Evolutionary conservation across 1,140 invertebrate species (phyloP).

Genomic region (Leptinotarsa defecta): DNA sequence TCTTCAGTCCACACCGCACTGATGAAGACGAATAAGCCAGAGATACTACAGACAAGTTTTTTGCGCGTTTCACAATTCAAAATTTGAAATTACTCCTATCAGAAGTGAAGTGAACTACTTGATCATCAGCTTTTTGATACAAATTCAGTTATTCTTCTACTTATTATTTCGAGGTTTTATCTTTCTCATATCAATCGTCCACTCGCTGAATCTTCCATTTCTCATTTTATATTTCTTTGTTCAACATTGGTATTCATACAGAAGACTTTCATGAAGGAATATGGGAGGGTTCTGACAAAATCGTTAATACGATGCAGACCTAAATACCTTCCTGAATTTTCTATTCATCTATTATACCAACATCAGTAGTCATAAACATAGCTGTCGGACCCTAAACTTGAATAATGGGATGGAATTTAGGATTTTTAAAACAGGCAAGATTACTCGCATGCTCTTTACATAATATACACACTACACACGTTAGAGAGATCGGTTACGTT

Average conservation of each 20-base stretch:
- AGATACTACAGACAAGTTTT: too few relatives aligned
- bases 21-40: too few relatives aligned
- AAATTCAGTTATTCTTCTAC: too few relatives aligned
- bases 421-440: neutral
- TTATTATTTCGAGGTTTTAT: too few relatives aligned
- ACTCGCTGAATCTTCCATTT: neutral
- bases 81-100: too few relatives aligned
- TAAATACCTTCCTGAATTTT: conserved; percentile 11
- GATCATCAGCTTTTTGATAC: too few relatives aligned
- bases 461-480: neutral
- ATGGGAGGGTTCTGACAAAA: conserved; percentile 9
- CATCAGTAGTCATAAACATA: conserved; percentile 7
- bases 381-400: neutral
- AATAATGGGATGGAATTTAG: conserved; percentile 8
- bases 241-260: neutral
- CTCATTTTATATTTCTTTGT: neutral
- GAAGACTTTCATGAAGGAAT: neutral
- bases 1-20: too few relatives aligned
- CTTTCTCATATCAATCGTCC: too few relatives aligned
- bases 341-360: conserved; percentile 12
- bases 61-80: too few relatives aligned
- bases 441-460: neutral
- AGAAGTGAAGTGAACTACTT: too few relatives aligned
- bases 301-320: conserved; percentile 11
- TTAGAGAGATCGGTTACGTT: neutral